These are phyloP conservation scores for Tyto alba DNA, from an alignment of 2,113 vertebrate genomes.

Conservation along the genomic window DNA sequence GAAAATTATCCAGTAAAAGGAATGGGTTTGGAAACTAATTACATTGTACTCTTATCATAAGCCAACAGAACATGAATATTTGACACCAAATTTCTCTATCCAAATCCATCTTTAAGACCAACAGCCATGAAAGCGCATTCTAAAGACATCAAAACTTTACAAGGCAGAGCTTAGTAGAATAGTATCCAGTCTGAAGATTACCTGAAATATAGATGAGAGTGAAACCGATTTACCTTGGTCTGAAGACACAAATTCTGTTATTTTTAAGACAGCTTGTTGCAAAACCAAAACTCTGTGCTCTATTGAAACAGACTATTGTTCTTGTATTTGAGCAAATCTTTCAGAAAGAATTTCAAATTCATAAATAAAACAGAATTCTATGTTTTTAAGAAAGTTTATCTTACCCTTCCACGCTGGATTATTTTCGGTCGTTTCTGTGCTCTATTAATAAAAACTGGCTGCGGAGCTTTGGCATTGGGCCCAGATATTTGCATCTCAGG, in stretches of 20 bases:
- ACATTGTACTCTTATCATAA: neutral
- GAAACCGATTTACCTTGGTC: neutral
- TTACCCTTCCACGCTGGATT: constrained; percentile 89
- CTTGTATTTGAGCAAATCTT: neutral
- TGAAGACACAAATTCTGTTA: neutral
- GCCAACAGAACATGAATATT: neutral
- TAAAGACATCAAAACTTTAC: neutral
- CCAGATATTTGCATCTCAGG: constrained; percentile 91
- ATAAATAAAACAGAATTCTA: neutral
- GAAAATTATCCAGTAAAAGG: neutral
- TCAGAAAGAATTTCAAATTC: neutral
- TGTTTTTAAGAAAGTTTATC: neutral
- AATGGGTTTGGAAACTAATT: neutral
- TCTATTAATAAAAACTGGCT: constrained; percentile 84
- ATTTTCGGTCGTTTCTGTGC: constrained; percentile 84
- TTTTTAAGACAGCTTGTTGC: neutral
- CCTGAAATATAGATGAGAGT: neutral
- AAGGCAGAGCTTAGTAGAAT: neutral
- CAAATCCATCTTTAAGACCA: neutral
- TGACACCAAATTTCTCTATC: neutral
- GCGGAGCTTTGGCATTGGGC: constrained; percentile 81
- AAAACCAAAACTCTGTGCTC: neutral
- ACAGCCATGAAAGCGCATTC: neutral
- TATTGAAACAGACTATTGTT: neutral
- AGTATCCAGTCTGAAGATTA: neutral